phyloP scores from a whole-genome alignment of 1,140 invertebrate species.

The Drosophila lini region DNA sequence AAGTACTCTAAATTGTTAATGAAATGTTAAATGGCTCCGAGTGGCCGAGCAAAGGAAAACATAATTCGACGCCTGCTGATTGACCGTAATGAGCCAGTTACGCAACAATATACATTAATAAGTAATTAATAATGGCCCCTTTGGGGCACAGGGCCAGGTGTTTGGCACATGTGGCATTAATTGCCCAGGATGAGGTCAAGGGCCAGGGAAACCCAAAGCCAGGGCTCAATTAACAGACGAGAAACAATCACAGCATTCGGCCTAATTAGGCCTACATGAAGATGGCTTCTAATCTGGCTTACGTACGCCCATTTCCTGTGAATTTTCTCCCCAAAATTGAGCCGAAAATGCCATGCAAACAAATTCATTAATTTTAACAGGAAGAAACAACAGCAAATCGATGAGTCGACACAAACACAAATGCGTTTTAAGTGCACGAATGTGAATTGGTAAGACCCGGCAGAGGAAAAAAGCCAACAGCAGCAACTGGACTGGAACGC shows the following conservation, averaged over 20 bases:
- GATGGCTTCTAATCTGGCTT: constrained; percentile 3
- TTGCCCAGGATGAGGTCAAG: constrained; percentile 22
- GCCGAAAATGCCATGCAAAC: constrained; percentile 44
- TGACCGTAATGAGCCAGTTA: constrained; percentile 55
- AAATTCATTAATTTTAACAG: constrained; percentile 75
- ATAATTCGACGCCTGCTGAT: constrained; percentile 44
- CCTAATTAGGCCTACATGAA: constrained; percentile 4
- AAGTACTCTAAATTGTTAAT: constrained; percentile 71
- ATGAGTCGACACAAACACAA: constrained; percentile 47
- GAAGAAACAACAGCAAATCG: constrained; percentile 53
- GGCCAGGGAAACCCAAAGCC: neutral
- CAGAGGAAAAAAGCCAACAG: constrained; percentile 18
- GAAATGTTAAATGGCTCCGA: constrained; percentile 57
- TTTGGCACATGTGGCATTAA: constrained; percentile 56
- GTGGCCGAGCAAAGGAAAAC: constrained; percentile 40
- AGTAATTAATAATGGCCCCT: constrained; percentile 66
- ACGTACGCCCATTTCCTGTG: neutral
- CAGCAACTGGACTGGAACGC: constrained; percentile 37
- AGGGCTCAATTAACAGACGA: constrained; percentile 37
- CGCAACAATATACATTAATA: constrained; percentile 72
- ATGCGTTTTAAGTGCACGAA: constrained; percentile 58
- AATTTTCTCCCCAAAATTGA: neutral
- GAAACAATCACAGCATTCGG: constrained; percentile 35
- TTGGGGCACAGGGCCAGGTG: constrained; percentile 34
- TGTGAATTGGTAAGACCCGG: constrained; percentile 47